phyloP scores from a whole-genome alignment of 2,888 invertebrate genomes.

The Metellina segmentata region DNA sequence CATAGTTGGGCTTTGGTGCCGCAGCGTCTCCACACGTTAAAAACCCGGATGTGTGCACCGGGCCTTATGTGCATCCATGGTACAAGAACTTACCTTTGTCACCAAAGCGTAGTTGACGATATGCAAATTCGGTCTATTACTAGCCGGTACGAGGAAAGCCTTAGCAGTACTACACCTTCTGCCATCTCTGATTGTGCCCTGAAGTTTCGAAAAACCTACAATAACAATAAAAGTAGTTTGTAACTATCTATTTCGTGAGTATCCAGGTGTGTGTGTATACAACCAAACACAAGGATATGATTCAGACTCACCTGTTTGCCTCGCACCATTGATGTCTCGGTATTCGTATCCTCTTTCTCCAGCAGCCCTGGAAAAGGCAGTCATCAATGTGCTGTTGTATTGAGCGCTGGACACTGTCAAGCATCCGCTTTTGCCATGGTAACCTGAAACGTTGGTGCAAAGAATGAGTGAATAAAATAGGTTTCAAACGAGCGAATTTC shows the following conservation, averaged over 20 bases:
- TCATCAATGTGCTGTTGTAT: slow-evolving; percentile 74
- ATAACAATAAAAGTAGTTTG: neutral
- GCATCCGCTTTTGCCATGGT: slow-evolving; percentile 77
- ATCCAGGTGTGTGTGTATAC: too few relatives aligned
- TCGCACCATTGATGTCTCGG: slow-evolving; percentile 77
- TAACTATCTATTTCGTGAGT: neutral
- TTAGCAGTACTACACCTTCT: slow-evolving; percentile 93
- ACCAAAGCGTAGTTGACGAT: slow-evolving; percentile 83
- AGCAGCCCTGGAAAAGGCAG: slow-evolving; percentile 76
- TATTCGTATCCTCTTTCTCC: slow-evolving; percentile 76
- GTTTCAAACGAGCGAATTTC: too few relatives aligned
- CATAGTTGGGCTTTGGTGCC: too few relatives aligned
- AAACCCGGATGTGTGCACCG: too few relatives aligned
- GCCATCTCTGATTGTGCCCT: slow-evolving; percentile 92
- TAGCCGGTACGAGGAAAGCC: slow-evolving; percentile 90
- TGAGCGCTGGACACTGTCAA: slow-evolving; percentile 75
- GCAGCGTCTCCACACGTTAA: too few relatives aligned
- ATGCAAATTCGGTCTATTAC: slow-evolving; percentile 89
- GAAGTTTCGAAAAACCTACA: slow-evolving; percentile 90
- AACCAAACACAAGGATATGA: neutral
- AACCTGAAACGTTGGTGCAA: slow-evolving; percentile 39
- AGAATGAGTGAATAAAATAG: too few relatives aligned
- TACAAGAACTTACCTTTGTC: slow-evolving; percentile 45
- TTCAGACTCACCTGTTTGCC: slow-evolving; percentile 75
- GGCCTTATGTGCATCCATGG: too few relatives aligned